Evolutionary conservation across 2,888 invertebrate genomes (phyloP), one percentile per base, ranked within the genome.

Genomic region (Diplolepis rosae): DNA sequence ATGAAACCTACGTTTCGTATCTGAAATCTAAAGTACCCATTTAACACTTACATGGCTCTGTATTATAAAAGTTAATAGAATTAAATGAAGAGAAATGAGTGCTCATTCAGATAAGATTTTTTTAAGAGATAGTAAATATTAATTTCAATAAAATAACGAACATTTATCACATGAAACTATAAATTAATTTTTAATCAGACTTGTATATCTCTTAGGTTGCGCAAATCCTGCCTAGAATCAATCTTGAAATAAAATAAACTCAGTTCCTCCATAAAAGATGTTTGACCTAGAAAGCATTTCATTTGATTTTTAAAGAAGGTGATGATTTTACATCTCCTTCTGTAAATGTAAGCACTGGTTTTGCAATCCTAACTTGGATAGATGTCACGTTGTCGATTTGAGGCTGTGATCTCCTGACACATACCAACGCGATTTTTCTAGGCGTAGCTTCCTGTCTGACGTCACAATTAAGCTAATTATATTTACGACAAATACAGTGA

Each of bases 401-500:
- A 35, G 22, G 22, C 32, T 56, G 22, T 35, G 22, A 42, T 61
- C 39, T 61, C 39, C 27, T n/a, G 22, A 61, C 61, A 24, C 24
- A 61, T 70, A 73, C 72, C 30, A 75, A 68, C 73, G 75, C 73
- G 74, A 83, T 79, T 85, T 85, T 87, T 83, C 86, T 86, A 85
- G 86, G 86, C 86, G 86, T 87, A 87, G 85, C 84, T 85, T 87
- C 87, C 87, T 86, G 87, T 69, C 82, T 87, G 85, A 87, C 87
- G 87, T 87, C 87, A 87, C 83, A 87, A 87, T 87, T 84, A 87
- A 84, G 78, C 84, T 83, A 85, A 87, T 87, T 85, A 87, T 84
- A 87, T 87, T 87, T 87, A 87, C 83, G 81, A 80, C 78, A 80
- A 82, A 82, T 65, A 45, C 52, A 68, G 72, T 67, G 66, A 68